A percentile compares a stretch with the other conserved stretches of the same genome.
These are phyloP conservation scores for Siphamia tubifer DNA, from an alignment of 2,113 vertebrate genomes.

Conservation along the genomic window DNA sequence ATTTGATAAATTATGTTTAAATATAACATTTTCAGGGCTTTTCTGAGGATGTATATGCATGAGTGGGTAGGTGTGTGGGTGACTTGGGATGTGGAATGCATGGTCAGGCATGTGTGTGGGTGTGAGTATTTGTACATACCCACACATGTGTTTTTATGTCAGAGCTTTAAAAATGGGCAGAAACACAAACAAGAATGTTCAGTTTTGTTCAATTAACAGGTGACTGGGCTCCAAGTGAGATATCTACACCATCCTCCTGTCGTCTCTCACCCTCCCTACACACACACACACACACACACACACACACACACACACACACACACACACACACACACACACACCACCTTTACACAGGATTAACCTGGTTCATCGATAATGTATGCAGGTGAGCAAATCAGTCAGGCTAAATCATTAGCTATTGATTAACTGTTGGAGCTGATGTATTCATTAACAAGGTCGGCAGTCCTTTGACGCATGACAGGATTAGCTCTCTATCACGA, in stretches of 20 bases:
- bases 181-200: slow-evolving; percentile 14
- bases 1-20: too few relatives aligned
- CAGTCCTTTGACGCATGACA: background rate
- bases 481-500: background rate
- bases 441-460: slow-evolving; percentile 51
- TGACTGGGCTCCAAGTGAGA: slow-evolving; percentile 30
- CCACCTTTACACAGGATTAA: slow-evolving; percentile 29
- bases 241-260: background rate
- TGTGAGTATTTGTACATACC: slow-evolving; percentile 25
- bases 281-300: background rate
- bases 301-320: background rate
- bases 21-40: too few relatives aligned
- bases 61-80: background rate
- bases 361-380: slow-evolving; percentile 39
- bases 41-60: background rate
- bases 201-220: slow-evolving; percentile 42
- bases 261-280: background rate
- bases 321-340: background rate
- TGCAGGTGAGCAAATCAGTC: slow-evolving; percentile 28
- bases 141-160: slow-evolving; percentile 30
- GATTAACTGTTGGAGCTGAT: slow-evolving; percentile 39
- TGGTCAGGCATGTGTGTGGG: slow-evolving; percentile 1
- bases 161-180: slow-evolving; percentile 14
- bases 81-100: background rate
- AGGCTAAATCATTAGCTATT: slow-evolving; percentile 40